Evolutionary conservation across 2,113 vertebrate genomes (phyloP).

Genomic region (Vulpes ferrilata): DNA sequence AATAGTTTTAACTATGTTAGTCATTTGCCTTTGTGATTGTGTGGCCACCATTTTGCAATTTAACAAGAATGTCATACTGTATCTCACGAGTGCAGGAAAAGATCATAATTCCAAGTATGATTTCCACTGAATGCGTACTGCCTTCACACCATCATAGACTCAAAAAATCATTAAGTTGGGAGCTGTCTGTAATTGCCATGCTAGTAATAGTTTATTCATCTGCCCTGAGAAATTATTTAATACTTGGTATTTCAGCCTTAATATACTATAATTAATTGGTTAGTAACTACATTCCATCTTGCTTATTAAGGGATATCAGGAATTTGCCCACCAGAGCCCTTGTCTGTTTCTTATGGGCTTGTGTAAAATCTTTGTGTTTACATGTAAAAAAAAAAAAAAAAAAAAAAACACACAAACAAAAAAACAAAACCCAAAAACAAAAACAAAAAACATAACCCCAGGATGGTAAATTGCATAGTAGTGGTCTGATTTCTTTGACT

Average conservation of each 20-base stretch:
- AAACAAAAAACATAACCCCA: background rate
- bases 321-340: background rate
- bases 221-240: background rate
- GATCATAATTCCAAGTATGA: background rate
- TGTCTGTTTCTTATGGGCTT: background rate
- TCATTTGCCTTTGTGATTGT: background rate
- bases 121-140: background rate
- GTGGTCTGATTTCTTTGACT: background rate
- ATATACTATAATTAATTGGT: background rate
- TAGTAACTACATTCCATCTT: background rate
- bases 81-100: background rate
- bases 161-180: background rate
- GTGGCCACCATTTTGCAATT: background rate
- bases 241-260: background rate
- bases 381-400: background rate
- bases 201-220: background rate
- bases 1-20: background rate
- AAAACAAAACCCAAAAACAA: background rate
- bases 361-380: background rate
- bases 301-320: background rate
- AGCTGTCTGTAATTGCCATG: background rate
- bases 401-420: background rate
- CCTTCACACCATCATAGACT: background rate
- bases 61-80: background rate
- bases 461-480: background rate